Evolutionary conservation across 2,888 invertebrate genomes (phyloP).

Genomic region (Scaptomyza parva): DNA sequence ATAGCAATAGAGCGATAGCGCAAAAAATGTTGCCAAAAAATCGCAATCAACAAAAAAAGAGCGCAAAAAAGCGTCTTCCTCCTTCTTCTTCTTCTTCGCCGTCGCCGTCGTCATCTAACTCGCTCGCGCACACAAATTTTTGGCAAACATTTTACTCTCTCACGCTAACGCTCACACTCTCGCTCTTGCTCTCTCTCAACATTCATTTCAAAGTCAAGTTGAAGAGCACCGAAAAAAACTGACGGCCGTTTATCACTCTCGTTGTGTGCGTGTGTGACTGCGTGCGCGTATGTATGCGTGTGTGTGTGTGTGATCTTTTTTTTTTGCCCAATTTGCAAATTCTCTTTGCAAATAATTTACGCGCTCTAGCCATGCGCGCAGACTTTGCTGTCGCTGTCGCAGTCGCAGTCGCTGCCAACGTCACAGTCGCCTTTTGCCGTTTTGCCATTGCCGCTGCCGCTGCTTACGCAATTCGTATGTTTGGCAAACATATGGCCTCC

Average conservation of each 20-base stretch:
- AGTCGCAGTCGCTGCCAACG: conserved; percentile 1
- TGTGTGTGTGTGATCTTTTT: conserved; percentile 28
- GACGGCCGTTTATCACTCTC: conserved; percentile 29
- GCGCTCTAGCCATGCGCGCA: conserved; percentile 19
- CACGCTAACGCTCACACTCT: no score
- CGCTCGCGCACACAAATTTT: conserved; percentile 22
- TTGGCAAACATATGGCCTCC: conserved; percentile 65
- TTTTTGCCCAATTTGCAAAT: conserved; percentile 60
- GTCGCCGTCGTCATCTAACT: neutral
- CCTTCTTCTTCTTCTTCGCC: neutral
- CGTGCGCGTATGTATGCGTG: no score
- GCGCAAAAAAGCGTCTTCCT: neutral
- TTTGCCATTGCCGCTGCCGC: conserved; percentile 4
- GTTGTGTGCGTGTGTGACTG: conserved; percentile 1
- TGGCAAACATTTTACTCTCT: conserved; percentile 29
- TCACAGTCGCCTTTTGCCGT: neutral
- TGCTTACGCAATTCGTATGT: conserved; percentile 75
- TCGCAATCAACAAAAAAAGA: conserved; percentile 4
- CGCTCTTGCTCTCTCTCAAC: conserved; percentile 57
- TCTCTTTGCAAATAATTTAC: conserved; percentile 50
- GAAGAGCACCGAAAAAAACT: conserved; percentile 58
- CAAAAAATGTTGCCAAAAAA: conserved; percentile 71
- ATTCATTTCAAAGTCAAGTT: conserved; percentile 76
- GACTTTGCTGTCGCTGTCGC: conserved; percentile 1
- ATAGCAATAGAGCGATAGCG: conserved; percentile 5